Conservation (phyloP, 2,113 vertebrate genomes). For the Haemorhous mexicanus region DNA sequence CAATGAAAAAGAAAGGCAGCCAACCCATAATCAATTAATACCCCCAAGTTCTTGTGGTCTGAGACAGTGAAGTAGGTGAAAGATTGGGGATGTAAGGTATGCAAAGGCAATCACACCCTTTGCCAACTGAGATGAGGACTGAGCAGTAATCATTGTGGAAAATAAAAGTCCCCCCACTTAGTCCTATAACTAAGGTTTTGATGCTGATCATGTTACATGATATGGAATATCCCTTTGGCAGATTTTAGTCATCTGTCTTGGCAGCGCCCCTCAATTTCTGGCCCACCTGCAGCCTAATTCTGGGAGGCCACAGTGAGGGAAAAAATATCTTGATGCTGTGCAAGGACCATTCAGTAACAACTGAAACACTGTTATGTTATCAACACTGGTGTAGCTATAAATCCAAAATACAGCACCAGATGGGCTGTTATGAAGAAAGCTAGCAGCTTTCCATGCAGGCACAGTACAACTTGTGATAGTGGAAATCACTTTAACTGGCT, state of each 20-base stretch:
- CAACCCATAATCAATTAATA: background rate
- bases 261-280: background rate
- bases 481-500: background rate
- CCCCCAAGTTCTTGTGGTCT: background rate
- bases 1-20: background rate
- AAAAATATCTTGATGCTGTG: background rate
- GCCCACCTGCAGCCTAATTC: background rate
- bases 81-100: too few relatives aligned
- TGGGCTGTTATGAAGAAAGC: background rate
- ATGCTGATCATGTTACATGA: background rate
- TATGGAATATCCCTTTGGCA: background rate
- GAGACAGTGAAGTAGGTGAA: background rate
- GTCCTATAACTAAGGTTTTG: background rate
- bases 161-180: rapidly evolving
- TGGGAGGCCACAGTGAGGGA: background rate
- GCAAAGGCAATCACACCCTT: background rate
- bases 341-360: background rate
- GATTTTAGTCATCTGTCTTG: background rate
- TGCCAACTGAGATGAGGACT: background rate
- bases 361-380: background rate
- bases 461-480: background rate
- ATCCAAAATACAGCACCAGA: background rate
- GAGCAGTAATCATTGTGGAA: background rate
- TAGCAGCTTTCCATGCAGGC: background rate
- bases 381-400: background rate